A percentile compares a stretch with the other conserved stretches of the same genome.
These are phyloP conservation scores for Troilus luridus DNA, from an alignment of 2,888 invertebrate genomes.

Conservation along the genomic window DNA sequence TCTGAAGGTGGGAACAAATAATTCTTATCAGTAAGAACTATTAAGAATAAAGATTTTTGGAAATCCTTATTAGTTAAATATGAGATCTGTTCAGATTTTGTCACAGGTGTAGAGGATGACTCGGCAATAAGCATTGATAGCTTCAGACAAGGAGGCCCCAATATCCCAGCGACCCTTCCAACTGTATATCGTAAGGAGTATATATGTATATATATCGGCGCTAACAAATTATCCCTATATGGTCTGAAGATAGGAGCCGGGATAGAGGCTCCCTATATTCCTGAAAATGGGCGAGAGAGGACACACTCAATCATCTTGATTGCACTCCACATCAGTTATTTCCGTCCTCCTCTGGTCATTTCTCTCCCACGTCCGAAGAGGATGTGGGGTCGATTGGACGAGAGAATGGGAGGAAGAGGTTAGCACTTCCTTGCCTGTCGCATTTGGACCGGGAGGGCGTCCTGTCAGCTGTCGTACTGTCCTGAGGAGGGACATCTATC, in stretches of 20 bases:
- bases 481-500: neutral
- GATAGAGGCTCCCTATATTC: slow-evolving; percentile 17
- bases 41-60: too few relatives aligned
- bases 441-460: slow-evolving; percentile 7
- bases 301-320: slow-evolving; percentile 33
- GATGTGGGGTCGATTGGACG: slow-evolving; percentile 19
- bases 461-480: slow-evolving; percentile 23
- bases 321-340: slow-evolving; percentile 29
- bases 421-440: slow-evolving; percentile 31
- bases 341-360: slow-evolving; percentile 21
- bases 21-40: too few relatives aligned
- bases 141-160: neutral
- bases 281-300: neutral
- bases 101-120: neutral
- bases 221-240: slow-evolving; percentile 9
- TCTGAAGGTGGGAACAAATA: too few relatives aligned
- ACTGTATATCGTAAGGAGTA: neutral
- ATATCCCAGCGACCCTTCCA: neutral
- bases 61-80: too few relatives aligned
- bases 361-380: slow-evolving; percentile 43
- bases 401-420: slow-evolving; percentile 32
- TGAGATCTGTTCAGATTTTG: neutral
- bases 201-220: slow-evolving; percentile 5
- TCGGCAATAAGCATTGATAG: neutral
- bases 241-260: neutral